These are phyloP conservation scores for Oxyruncus cristatus DNA, from an alignment of 2,113 vertebrate species.

Conservation along the genomic window DNA sequence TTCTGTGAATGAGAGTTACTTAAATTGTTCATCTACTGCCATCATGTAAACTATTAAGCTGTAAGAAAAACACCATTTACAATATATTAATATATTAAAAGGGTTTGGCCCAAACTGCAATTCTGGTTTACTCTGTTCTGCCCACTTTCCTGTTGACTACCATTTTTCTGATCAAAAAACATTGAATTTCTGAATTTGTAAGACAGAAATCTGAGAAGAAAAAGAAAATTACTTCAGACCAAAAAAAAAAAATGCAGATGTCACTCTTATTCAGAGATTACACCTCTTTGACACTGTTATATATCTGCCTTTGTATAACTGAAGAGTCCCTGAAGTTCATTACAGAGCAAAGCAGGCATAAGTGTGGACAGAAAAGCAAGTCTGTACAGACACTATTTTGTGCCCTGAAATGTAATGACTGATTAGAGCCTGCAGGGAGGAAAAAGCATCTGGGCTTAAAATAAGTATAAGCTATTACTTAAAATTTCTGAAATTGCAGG, in stretches of 20 bases:
- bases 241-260: background rate
- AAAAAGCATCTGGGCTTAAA: background rate
- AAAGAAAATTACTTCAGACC: background rate
- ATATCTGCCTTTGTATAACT: background rate
- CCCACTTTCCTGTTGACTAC: background rate
- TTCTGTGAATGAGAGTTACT: background rate
- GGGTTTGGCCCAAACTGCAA: background rate
- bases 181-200: background rate
- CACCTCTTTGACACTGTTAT: background rate
- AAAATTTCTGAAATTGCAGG: background rate
- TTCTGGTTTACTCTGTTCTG: background rate
- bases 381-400: background rate
- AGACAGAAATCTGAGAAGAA: background rate
- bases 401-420: background rate
- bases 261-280: background rate
- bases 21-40: background rate
- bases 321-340: background rate
- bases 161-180: background rate
- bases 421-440: background rate
- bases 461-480: background rate
- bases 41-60: background rate
- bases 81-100: background rate
- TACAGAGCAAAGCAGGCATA: background rate
- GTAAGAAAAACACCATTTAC: background rate
- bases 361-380: background rate